phyloP scores from a whole-genome alignment of 2,797 vertebrate genomes.

The Lepus townsendii region DNA sequence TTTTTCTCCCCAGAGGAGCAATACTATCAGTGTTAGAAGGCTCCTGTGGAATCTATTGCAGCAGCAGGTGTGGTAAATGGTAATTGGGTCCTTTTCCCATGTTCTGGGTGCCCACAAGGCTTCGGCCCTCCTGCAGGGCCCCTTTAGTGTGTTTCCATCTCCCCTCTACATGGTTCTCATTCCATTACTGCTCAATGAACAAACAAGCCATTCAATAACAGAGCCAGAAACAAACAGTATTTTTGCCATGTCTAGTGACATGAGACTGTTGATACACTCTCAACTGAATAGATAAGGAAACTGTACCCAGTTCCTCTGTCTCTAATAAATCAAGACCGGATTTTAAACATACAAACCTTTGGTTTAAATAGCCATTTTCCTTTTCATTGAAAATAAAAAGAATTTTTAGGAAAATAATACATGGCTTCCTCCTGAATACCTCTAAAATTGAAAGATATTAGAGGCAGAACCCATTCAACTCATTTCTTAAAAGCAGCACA shows the following conservation, averaged over 20 bases:
- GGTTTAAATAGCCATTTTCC: constrained; percentile 21
- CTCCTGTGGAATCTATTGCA: not conserved
- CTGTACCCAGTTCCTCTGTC: not conserved
- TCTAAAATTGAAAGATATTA: not conserved
- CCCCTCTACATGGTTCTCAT: not conserved
- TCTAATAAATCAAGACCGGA: constrained; percentile 17
- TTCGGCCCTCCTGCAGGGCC: not conserved
- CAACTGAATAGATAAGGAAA: not conserved
- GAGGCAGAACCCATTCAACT: not conserved
- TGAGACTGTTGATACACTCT: not conserved
- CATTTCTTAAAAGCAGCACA: constrained; percentile 23
- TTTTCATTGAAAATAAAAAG: constrained; percentile 21
- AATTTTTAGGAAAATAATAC: not conserved
- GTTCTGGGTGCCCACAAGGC: not conserved
- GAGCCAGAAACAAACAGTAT: not conserved
- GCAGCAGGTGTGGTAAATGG: not conserved
- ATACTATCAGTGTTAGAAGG: not conserved
- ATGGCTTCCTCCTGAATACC: not conserved
- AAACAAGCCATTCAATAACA: not conserved
- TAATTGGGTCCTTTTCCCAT: not conserved
- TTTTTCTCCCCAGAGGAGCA: not conserved
- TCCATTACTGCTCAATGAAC: not conserved
- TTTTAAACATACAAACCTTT: constrained; percentile 5
- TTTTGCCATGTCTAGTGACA: not conserved
- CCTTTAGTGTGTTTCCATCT: not conserved